A percentile compares a stretch with the other conserved stretches of the same genome.
Evolutionary conservation across 1,140 invertebrate genomes (phyloP).

Genomic region (Brachionus calyciflorus): DNA sequence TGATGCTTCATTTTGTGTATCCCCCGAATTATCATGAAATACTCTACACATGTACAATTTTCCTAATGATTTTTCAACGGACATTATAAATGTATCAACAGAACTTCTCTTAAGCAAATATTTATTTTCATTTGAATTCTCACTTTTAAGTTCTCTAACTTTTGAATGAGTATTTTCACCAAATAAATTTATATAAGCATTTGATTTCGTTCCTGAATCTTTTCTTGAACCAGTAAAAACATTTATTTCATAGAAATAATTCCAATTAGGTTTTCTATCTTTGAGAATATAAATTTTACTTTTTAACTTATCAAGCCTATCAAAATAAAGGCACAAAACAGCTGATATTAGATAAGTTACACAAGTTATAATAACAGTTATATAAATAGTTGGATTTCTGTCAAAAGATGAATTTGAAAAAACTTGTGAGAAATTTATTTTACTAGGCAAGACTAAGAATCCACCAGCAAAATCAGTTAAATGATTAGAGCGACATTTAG

Average conservation of each 20-base stretch:
- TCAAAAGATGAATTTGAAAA: conserved; percentile 62
- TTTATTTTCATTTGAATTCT: conserved; percentile 26
- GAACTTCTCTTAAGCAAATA: conserved; percentile 56
- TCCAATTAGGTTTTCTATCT: conserved; percentile 61
- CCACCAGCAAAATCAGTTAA: conserved; percentile 60
- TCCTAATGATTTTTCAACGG: conserved; percentile 62
- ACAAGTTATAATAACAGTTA: conserved; percentile 62
- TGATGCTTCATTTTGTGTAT: conserved; percentile 61
- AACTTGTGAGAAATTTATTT: conserved; percentile 60
- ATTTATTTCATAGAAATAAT: conserved; percentile 65
- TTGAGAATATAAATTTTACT: conserved; percentile 55
- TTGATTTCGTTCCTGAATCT: conserved; percentile 54
- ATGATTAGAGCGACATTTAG: conserved; percentile 56
- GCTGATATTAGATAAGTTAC: conserved; percentile 60
- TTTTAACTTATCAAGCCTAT: conserved; percentile 49
- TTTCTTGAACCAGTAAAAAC: conserved; percentile 63
- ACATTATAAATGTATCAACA: conserved; percentile 63
- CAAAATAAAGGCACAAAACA: conserved; percentile 61
- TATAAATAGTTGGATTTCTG: conserved; percentile 65
- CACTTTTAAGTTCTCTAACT: conserved; percentile 23
- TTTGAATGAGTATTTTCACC: conserved; percentile 31
- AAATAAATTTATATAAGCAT: conserved; percentile 43
- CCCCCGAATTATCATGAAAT: conserved; percentile 66
- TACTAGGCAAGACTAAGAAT: conserved; percentile 58
- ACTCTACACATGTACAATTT: conserved; percentile 62